Base-by-base conservation (phyloP, 2,797 vertebrate genomes). In the Sebastes dallii region DNA sequence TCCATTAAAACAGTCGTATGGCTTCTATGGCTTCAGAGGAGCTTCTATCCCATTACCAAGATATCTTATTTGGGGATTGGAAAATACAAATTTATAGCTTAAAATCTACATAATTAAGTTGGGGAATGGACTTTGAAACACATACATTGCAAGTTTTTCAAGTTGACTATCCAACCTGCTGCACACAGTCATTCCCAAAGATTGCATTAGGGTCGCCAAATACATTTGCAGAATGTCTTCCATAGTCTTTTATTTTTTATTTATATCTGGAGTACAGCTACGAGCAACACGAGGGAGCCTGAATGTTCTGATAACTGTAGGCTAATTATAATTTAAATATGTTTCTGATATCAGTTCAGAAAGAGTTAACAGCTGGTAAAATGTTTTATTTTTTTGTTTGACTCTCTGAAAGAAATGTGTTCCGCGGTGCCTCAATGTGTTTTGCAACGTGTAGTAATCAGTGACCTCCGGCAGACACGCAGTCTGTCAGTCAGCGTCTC, bases 361-460 rank as follows among this genome's bases (percentile, higher is more conserved):
- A 16, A 9, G 36, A 32, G 27, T 58, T 46, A 54, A 59, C 27
- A 22, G 32, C 4, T 52, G 10, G 4, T 58, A 18, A 18, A 8
- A 12, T 22, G 5, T 27, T 27, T 72, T 22, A 10, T 76, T 27
- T 66, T 39, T 24, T 60, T 61, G 58, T 66, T 22, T 29, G 18
- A 55, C 32, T 6, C 34, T 27, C 3, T 5, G 58, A 36, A 30
- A 58, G 2, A 46, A 46, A 46, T 22, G 0, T 14, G 22, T n/a
- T 76, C 29, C 6, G 5, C 3, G 58, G 42, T 69, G 61, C 64
- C 59, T 27, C 78, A 3, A 10, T 50, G 27, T 46, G 59, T 46
- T 76, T 66, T 66, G 72, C 73, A 82, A 74, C 16, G 16, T 58
- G 34, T 78, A 62, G 75, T 74, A 73, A 85, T 81, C 27, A 71